phyloP scores from a whole-genome alignment of 2,888 invertebrate species.

The Rhyacophila evoluta region DNA sequence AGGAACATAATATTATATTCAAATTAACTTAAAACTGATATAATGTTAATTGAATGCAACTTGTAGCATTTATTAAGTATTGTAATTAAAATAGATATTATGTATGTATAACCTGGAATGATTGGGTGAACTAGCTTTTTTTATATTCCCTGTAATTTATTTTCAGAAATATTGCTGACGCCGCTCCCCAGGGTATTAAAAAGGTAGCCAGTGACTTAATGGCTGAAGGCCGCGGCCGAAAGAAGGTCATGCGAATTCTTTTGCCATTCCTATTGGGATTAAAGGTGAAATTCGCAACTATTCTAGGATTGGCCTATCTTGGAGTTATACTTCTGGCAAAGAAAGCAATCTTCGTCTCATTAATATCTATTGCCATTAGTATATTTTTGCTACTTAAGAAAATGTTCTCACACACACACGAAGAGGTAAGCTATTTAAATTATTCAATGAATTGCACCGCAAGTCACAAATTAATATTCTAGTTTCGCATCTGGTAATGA shows the following conservation, averaged over 20 bases:
- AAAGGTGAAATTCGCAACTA: slow-evolving; percentile 71
- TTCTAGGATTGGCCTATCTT: slow-evolving; percentile 70
- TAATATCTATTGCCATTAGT: slow-evolving; percentile 72
- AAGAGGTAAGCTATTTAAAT: too few species aligned
- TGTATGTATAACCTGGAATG: too few species aligned
- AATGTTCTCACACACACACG: slow-evolving; percentile 58
- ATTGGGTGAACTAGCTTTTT: too few species aligned
- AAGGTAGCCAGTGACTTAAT: slow-evolving; percentile 69
- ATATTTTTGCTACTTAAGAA: slow-evolving; percentile 64
- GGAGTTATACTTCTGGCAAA: slow-evolving; percentile 73
- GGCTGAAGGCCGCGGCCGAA: slow-evolving; percentile 73
- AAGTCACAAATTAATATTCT: too few species aligned
- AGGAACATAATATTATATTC: too few species aligned
- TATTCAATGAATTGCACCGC: too few species aligned
- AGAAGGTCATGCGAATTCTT: slow-evolving; percentile 66
- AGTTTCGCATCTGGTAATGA: too few species aligned
- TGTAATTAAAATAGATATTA: too few species aligned
- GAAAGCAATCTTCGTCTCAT: slow-evolving; percentile 72
- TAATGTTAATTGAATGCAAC: too few species aligned
- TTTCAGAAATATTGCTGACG: slow-evolving; percentile 60
- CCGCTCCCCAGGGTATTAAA: slow-evolving; percentile 70
- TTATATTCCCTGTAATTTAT: neutral
- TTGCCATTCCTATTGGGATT: slow-evolving; percentile 71
- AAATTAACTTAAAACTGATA: too few species aligned
- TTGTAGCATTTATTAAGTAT: too few species aligned